Evolutionary conservation across 2,888 invertebrate species (phyloP), one percentile per base, ranked within the genome.

Genomic region (Hartigia nigra): DNA sequence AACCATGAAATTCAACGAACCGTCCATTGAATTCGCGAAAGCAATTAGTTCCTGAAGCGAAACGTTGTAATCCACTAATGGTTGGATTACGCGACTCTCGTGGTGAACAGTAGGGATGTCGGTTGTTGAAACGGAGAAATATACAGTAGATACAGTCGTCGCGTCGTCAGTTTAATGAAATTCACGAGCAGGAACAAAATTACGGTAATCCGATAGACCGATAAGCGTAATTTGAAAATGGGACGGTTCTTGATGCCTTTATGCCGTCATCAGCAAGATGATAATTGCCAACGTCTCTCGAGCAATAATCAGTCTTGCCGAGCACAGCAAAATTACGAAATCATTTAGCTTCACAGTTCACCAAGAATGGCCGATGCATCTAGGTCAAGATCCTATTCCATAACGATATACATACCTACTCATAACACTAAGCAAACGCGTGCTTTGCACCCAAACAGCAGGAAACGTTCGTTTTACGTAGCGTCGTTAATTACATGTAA

Each of bases 301-400:
- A 37, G 35, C 35, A 32, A 34, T 76, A n/a, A 23, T 12, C 31
- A 76, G 35, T 31, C 14, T 37, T n/a, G 70, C 37, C 76, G 76
- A 3, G 31, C 31, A 23, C 72, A 70, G 69, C 35, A 31, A 75
- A 70, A 69, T 78, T 76, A 70, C 55, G 75, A 74, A 80, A 80
- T 76, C 31, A 69, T 69, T 55, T 74, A 76, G 77, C 74, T 77
- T 69, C 69, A 31, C 72, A 34, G 31, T 32, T 72, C 72, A 34
- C 72, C 72, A 72, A 72, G 72, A 34, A 72, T 72, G 23, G 72
- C 3, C 72, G 31, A 74, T 72, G 72, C 80, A 81, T 77, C 74
- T 80, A 78, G 80, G 81, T 81, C 80, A 81, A 81, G 81, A 81
- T 78, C 75, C 74, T 76, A 76, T 80, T 80, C 32, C 79, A 74